phyloP scores from a whole-genome alignment of 2,888 invertebrate genomes.

The Cephus sareptanus region DNA sequence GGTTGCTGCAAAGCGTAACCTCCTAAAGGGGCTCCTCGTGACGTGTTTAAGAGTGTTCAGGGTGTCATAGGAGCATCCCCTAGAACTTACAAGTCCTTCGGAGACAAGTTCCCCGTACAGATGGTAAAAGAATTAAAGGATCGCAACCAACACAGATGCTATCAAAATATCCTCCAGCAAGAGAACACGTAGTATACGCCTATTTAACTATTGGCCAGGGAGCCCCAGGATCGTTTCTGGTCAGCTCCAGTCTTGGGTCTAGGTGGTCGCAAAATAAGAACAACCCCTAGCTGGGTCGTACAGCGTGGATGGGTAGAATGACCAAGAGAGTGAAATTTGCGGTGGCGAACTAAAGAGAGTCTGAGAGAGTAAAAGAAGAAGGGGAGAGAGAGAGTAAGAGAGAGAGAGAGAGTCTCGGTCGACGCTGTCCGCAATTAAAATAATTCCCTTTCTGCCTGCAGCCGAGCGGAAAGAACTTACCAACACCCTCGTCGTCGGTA shows the following conservation, averaged over 20 bases:
- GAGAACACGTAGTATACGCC: neutral
- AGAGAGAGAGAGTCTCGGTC: constrained; percentile 55
- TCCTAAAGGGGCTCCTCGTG: constrained; percentile 37
- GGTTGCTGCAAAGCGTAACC: constrained; percentile 22
- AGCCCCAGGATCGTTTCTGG: neutral
- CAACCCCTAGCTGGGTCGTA: neutral
- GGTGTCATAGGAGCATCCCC: constrained; percentile 27
- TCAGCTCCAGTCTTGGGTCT: neutral
- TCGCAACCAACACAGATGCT: neutral
- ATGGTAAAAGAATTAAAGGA: neutral
- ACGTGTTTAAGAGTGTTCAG: constrained; percentile 46
- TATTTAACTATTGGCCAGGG: neutral
- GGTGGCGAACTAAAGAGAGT: constrained; percentile 25
- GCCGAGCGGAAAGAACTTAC: constrained; percentile 67
- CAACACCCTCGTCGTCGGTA: constrained; percentile 54
- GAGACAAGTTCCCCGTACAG: neutral
- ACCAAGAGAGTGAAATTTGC: constrained; percentile 29
- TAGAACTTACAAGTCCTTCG: neutral
- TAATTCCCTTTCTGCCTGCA: constrained; percentile 67
- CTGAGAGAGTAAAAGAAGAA: constrained; percentile 24
- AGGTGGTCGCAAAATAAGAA: neutral
- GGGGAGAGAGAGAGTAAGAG: constrained; percentile 28
- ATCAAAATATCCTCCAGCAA: constrained; percentile 1
- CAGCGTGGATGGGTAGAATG: constrained; percentile 19
- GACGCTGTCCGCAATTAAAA: constrained; percentile 67